Conservation (phyloP, 1,140 invertebrate genomes). For the Trachymyrmex cornetzi region DNA sequence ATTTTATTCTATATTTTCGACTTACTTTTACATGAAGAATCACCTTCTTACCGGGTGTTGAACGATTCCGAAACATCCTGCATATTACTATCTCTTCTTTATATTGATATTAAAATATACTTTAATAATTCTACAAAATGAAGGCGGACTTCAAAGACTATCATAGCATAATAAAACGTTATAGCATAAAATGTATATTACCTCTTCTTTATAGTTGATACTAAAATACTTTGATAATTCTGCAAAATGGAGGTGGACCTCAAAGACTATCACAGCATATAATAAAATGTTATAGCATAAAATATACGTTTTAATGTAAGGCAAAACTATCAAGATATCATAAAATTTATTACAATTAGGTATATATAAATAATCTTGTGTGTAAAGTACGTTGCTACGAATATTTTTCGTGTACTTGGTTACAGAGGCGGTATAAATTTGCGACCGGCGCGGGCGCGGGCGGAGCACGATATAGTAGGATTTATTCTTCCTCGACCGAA, state of each 20-base stretch:
- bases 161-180: not conserved
- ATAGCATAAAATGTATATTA: not conserved
- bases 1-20: too few relatives aligned
- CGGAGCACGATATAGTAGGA: slow-evolving; percentile 33
- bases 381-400: not conserved
- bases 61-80: too few relatives aligned
- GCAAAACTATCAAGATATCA: not conserved
- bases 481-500: slow-evolving; percentile 60
- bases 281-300: slow-evolving; percentile 2
- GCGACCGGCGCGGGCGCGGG: too few relatives aligned
- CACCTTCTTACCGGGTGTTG: too few relatives aligned
- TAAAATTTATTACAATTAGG: slow-evolving; percentile 5
- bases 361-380: slow-evolving; percentile 18
- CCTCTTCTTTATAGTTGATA: not conserved
- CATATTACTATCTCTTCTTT: not conserved
- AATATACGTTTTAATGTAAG: not conserved
- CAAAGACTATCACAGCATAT: not conserved
- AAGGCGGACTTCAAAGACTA: not conserved
- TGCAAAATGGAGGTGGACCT: not conserved
- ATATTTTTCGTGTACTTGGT: not conserved
- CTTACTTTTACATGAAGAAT: too few relatives aligned
- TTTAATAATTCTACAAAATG: not conserved
- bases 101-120: not conserved
- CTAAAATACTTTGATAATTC: not conserved
- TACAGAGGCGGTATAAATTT: not conserved